Percentiles rank a stretch among this genome's conserved stretches.
Evolutionary conservation across 2,113 vertebrate species (phyloP).

Genomic region (Tetrao urogallus): DNA sequence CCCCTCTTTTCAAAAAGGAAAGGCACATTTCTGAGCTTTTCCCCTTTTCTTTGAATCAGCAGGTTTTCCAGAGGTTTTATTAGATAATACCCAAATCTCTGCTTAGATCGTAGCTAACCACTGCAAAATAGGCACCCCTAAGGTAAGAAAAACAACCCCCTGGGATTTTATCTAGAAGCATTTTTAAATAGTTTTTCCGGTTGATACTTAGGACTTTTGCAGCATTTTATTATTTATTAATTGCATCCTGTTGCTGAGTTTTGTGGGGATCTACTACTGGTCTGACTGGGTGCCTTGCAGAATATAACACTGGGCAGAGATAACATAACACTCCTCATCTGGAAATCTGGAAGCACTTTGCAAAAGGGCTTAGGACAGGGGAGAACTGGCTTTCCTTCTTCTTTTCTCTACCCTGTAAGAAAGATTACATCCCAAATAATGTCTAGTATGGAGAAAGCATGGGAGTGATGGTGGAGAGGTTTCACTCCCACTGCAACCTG

Average conservation of each 20-base stretch:
- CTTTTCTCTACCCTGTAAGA: not conserved
- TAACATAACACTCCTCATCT: not conserved
- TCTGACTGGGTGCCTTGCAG: slow-evolving; percentile 10
- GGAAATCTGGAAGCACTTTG: slow-evolving; percentile 22
- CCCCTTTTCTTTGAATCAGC: not conserved
- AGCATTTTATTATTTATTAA: not conserved
- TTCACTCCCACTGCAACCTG: slow-evolving; percentile 29
- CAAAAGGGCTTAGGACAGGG: not conserved
- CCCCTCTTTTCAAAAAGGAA: not conserved
- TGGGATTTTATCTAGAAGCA: not conserved
- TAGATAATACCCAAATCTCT: not conserved
- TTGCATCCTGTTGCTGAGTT: slow-evolving; percentile 26
- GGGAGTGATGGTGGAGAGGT: not conserved
- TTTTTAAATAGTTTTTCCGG: slow-evolving; percentile 30
- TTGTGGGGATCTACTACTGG: not conserved
- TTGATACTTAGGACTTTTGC: slow-evolving; percentile 6
- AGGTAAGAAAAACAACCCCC: not conserved
- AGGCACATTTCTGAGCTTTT: not conserved
- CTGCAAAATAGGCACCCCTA: not conserved
- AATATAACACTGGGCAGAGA: not conserved
- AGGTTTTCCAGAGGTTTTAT: slow-evolving; percentile 21
- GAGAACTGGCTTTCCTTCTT: not conserved
- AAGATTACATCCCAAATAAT: not conserved
- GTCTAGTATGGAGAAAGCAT: not conserved
- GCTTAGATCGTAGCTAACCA: not conserved